Conservation (phyloP, 2,888 invertebrate species). For the Ceramica pisi region DNA sequence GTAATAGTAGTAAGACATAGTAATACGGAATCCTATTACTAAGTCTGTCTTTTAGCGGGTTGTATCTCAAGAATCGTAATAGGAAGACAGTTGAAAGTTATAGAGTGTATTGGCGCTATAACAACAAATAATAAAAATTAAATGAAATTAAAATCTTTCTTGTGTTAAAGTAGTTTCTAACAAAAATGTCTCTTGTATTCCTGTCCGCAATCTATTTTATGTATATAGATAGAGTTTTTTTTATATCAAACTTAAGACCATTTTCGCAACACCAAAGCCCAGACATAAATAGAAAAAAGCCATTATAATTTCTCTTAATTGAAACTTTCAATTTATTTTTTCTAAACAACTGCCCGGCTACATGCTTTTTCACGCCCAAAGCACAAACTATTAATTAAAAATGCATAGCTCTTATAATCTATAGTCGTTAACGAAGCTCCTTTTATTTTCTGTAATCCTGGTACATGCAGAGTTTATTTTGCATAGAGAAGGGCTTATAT, state of each 20-base stretch:
- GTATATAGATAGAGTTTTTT: too few relatives aligned
- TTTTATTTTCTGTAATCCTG: slow-evolving; percentile 67
- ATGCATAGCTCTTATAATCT: slow-evolving; percentile 67
- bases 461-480: slow-evolving; percentile 62
- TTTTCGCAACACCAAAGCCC: neutral
- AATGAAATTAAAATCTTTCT: too few relatives aligned
- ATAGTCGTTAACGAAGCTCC: slow-evolving; percentile 61
- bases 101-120: too few relatives aligned
- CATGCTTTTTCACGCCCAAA: slow-evolving; percentile 60
- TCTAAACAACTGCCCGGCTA: slow-evolving; percentile 30
- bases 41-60: too few relatives aligned
- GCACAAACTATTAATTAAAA: slow-evolving; percentile 65
- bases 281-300: slow-evolving; percentile 23
- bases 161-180: neutral
- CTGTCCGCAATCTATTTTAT: neutral
- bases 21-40: too few relatives aligned
- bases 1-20: too few relatives aligned
- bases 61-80: too few relatives aligned
- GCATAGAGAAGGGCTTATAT: slow-evolving; percentile 57
- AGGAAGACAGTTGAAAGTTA: too few relatives aligned
- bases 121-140: too few relatives aligned
- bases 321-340: slow-evolving; percentile 46
- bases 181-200: neutral
- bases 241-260: neutral
- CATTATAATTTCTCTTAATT: slow-evolving; percentile 34